Evolutionary conservation across 2,797 vertebrate species (phyloP).

Genomic region (Gorsachius magnificus): DNA sequence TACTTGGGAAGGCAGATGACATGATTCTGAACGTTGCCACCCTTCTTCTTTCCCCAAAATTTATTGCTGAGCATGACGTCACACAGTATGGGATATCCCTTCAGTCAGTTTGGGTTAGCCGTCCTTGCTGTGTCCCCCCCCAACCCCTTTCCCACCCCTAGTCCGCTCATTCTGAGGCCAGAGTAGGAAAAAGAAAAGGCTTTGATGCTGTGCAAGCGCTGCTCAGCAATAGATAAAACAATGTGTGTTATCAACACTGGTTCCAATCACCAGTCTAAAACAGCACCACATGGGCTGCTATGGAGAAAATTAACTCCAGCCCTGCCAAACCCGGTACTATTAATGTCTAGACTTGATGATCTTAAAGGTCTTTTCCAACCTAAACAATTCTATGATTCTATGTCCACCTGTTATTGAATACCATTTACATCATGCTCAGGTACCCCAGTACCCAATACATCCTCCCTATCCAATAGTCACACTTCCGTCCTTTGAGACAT

Average conservation of each 20-base stretch:
- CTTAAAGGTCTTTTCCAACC: too few species aligned
- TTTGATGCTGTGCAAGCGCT: background rate
- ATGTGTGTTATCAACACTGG: background rate
- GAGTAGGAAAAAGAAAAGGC: background rate
- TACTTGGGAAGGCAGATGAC: background rate
- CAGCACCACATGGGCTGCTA: background rate
- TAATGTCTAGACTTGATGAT: too few species aligned
- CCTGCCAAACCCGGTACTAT: background rate
- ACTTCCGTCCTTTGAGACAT: too few species aligned
- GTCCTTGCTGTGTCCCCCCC: background rate
- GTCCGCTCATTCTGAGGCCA: background rate
- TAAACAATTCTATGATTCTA: too few species aligned
- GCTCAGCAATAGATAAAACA: background rate
- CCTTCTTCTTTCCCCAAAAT: background rate
- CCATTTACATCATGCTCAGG: background rate
- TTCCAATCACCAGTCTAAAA: background rate
- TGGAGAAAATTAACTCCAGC: background rate
- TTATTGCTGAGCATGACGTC: background rate
- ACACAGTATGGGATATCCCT: background rate
- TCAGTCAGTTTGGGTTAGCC: background rate
- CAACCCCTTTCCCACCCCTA: background rate
- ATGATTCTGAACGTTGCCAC: background rate
- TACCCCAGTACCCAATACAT: background rate
- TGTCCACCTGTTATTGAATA: background rate
- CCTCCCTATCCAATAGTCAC: background rate